A percentile compares a stretch with the other conserved stretches of the same genome.
Conservation (phyloP, 2,888 invertebrate genomes). For the Automeris io region DNA sequence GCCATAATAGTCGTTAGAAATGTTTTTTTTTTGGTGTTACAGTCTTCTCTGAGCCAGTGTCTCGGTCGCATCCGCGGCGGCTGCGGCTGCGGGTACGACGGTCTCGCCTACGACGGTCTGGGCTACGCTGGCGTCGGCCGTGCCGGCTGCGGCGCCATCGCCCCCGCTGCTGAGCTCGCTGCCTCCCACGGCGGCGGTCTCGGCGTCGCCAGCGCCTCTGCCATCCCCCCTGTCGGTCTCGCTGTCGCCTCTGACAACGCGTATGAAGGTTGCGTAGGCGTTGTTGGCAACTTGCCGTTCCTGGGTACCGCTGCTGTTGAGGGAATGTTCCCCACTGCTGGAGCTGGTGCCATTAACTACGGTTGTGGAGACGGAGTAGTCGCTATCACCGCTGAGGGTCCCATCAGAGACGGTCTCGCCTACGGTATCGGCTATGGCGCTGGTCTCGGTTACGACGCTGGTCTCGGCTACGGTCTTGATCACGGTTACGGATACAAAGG, state of each 20-base stretch:
- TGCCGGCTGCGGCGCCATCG: conserved; percentile 12
- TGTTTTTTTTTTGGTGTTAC: neutral
- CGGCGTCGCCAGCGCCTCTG: conserved; percentile 11
- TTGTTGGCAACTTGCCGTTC: conserved; percentile 9
- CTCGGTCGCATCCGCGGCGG: neutral
- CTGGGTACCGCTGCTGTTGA: conserved; percentile 5
- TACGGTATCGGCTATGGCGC: conserved; percentile 3
- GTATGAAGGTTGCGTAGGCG: conserved; percentile 10
- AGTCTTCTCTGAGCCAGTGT: conserved; percentile 3
- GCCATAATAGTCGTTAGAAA: too few relatives aligned
- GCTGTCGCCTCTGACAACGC: conserved; percentile 20
- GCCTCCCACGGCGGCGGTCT: conserved; percentile 15
- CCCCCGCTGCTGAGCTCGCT: conserved; percentile 14
- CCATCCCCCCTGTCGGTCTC: conserved; percentile 10
- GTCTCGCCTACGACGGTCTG: conserved; percentile 1
- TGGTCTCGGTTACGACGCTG: neutral
- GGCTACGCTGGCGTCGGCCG: too few relatives aligned
- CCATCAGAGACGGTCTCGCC: too few relatives aligned
- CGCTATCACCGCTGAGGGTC: conserved; percentile 9
- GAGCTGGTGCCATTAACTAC: conserved; percentile 11
- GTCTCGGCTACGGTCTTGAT: too few relatives aligned
- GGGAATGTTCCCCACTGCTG: conserved; percentile 11
- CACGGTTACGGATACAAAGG: conserved; percentile 4
- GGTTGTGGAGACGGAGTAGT: conserved; percentile 8
- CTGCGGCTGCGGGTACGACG: conserved; percentile 1